Percentiles rank a stretch among this genome's conserved stretches.
These are phyloP conservation scores for Bubo bubo DNA, from an alignment of 2,113 vertebrate genomes.

Conservation along the genomic window DNA sequence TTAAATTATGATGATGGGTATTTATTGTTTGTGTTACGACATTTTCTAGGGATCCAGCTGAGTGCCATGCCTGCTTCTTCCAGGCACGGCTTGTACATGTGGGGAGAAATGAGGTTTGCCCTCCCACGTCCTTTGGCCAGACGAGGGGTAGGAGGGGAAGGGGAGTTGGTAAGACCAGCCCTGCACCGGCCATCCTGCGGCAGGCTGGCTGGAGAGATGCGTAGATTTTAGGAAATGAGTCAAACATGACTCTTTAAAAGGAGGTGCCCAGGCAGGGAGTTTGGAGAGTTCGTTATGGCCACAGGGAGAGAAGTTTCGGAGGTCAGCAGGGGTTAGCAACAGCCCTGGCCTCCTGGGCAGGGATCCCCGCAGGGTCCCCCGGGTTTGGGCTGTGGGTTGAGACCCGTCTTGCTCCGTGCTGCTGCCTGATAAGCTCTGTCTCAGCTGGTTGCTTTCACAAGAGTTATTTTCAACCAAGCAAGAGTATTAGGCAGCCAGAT, in stretches of 20 bases:
- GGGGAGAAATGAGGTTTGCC: not conserved
- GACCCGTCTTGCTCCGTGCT: not conserved
- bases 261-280: not conserved
- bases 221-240: not conserved
- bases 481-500: conserved; percentile 37
- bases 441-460: conserved; percentile 47
- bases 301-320: not conserved
- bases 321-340: not conserved
- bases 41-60: not conserved
- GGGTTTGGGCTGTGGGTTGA: not conserved
- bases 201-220: not conserved
- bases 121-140: not conserved
- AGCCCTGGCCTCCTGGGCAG: not conserved
- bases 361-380: not conserved
- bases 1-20: not conserved
- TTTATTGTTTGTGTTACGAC: conserved; percentile 1
- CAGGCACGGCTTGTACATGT: not conserved
- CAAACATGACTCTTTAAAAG: not conserved
- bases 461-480: conserved; percentile 18
- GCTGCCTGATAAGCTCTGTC: not conserved
- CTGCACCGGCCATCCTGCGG: not conserved
- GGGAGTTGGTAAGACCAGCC: not conserved
- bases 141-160: not conserved
- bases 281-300: not conserved
- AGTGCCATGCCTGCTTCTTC: not conserved